Evolutionary conservation across 2,113 vertebrate species (phyloP), one percentile per base, ranked within the genome.

Genomic region (Anoplopoma fimbria): DNA sequence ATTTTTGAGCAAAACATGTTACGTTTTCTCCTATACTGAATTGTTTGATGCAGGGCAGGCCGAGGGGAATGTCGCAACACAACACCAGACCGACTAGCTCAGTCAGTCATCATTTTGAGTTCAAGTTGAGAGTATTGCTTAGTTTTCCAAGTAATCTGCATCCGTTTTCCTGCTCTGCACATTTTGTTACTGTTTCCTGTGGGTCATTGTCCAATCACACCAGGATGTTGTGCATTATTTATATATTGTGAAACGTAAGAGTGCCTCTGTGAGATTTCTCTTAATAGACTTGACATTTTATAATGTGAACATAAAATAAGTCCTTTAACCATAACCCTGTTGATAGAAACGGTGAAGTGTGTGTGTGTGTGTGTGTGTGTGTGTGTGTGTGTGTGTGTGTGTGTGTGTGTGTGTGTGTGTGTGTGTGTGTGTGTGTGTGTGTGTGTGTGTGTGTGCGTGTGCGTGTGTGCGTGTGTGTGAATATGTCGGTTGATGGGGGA

Each of bases 171-270:
- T 61, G 40, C 6, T 8, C 12, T 33, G 64, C 19, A 49, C 13
- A n/a, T 7, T 21, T 2, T 14, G 53, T 60, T 58, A 2, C 47
- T 7, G 49, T 51, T 84, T 81, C 36, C 70, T 75, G 40, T 55
- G 6, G 21, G 6, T 31, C 45, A n/a, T 69, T 64, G 76, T 69
- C 42, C 10, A 36, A 25, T 61, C 27, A 21, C 67, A 42, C 9
- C 19, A 12, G 47, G 45, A 31, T 9, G 27, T 15, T 17, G 5
- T 23, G 2, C 2, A 34, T 29, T 40, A 10, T 25, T 72, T 76
- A 1, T 55, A 4, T 31, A 1, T 17, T 14, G 29, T 36, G 36
- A 67, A 57, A 53, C 7, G 1, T 19, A 33, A n/a, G 3, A 14
- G 3, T n/a, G 13, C 38, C 10, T 12, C 33, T 58, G 38, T 77